A percentile compares a stretch with the other conserved stretches of the same genome.
phyloP scores from a whole-genome alignment of 2,113 vertebrate species.

The Chaetodon trifascialis region DNA sequence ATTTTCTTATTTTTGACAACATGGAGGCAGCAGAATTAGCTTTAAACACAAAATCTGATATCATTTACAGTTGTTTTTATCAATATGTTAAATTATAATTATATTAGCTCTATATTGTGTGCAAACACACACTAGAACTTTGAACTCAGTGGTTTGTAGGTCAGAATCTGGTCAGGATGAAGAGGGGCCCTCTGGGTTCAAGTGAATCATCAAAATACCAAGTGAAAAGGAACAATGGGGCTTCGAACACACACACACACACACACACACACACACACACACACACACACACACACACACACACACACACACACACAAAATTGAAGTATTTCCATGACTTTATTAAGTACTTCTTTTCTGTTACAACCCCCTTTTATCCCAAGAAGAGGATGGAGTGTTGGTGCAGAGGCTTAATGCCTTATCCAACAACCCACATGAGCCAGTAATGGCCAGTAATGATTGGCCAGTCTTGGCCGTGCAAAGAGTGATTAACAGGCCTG shows the following conservation, averaged over 20 bases:
- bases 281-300: not conserved
- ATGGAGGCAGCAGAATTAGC: no score
- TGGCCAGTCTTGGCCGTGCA: not conserved
- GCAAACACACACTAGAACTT: slow-evolving; percentile 86
- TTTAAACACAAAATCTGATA: no score
- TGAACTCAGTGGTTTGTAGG: slow-evolving; percentile 87
- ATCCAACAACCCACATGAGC: not conserved
- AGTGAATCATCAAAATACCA: slow-evolving; percentile 36
- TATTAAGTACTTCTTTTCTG: not conserved
- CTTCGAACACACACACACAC: not conserved
- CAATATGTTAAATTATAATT: no score
- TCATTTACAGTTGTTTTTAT: no score
- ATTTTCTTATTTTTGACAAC: no score
- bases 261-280: not conserved
- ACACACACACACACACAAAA: no score
- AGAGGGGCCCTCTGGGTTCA: slow-evolving; percentile 71
- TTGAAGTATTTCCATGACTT: not conserved
- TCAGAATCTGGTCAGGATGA: slow-evolving; percentile 83
- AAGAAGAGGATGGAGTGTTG: not conserved
- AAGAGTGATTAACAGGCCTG: no score
- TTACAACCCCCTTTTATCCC: not conserved
- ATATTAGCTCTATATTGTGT: not conserved
- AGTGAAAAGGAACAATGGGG: slow-evolving; percentile 59
- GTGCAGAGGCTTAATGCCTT: not conserved
- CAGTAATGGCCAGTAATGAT: not conserved